A percentile compares a stretch with the other conserved stretches of the same genome.
phyloP scores from a whole-genome alignment of 2,888 invertebrate genomes.

The Capitulum mitella region DNA sequence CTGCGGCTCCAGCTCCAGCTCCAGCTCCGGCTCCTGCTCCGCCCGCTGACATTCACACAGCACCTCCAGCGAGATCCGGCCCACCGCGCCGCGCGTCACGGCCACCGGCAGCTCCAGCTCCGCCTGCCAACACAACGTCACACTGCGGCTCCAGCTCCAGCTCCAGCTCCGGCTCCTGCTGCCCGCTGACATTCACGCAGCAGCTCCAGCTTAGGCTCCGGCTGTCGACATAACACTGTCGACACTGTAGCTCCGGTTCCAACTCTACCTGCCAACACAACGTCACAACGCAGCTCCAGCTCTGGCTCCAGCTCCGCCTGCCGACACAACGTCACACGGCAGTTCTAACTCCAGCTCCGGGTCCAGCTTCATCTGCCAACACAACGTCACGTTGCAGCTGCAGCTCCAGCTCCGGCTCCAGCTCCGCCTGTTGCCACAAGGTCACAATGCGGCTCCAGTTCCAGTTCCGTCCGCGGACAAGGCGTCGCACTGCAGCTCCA shows the following conservation, averaged over 20 bases:
- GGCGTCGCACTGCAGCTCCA: too few relatives aligned
- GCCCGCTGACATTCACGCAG: conserved; percentile 71
- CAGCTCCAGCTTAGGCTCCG: conserved; percentile 63
- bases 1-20: too few relatives aligned
- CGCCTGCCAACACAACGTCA: conserved; percentile 52
- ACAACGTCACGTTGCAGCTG: conserved; percentile 74
- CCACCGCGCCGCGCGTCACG: conserved; percentile 71
- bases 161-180: too few relatives aligned
- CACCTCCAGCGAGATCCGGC: conserved; percentile 63
- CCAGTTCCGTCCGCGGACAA: conserved; percentile 60
- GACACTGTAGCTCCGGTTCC: conserved; percentile 70
- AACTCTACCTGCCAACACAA: conserved; percentile 59
- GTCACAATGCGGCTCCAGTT: conserved; percentile 71
- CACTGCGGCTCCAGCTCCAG: too few relatives aligned
- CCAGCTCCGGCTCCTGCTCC: too few relatives aligned
- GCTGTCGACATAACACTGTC: conserved; percentile 68
- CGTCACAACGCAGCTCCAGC: too few relatives aligned
- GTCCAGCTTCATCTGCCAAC: conserved; percentile 64
- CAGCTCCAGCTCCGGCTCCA: conserved; percentile 58
- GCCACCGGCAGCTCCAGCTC: conserved; percentile 72
- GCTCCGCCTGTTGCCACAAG: conserved; percentile 68
- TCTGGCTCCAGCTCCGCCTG: too few relatives aligned
- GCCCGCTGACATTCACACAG: conserved; percentile 71
- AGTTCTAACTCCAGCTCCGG: too few relatives aligned
- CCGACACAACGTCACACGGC: too few relatives aligned